Evolutionary conservation across 2,797 vertebrate species (phyloP), one percentile per base, ranked within the genome.

Genomic region (Paedocypris micromegethes): DNA sequence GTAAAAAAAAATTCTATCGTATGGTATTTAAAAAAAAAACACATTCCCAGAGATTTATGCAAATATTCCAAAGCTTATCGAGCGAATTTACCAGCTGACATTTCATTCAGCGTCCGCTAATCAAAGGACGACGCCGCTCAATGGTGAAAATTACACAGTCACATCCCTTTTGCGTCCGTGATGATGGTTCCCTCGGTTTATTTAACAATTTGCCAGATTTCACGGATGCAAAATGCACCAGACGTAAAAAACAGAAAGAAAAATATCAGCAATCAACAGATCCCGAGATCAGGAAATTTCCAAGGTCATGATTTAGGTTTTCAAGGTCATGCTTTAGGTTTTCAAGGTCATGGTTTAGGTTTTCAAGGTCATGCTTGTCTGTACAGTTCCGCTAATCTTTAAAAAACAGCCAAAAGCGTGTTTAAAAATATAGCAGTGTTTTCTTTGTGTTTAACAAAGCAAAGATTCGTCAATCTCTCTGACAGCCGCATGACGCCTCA

Each of bases 51-150:
- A 71, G 65, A 66, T 9, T 42, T 45, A 75, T 61, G 9, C 7
- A 5, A 54, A 64, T 74, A 66, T 72, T 60, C 68, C 48, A 56
- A 64, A 42, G 54, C 37, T 67, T 70, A 70, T 77, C 78, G 71
- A 66, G 65, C 58, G 66, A 78, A 77, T 72, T 51, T 77, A 60
- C 58, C 53, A 56, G 66, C 74, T 80, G 79, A 76, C 78, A 81
- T 80, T 81, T 80, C 52, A 42, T 43, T 59, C 69, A 72, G 56
- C 6, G 69, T 58, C 69, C 64, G 61, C 64, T 38, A 62, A 64
- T 77, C 78, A 72, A 62, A 60, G 77, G 79, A 76, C 76, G 70
- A 55, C 54, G 65, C 64, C 66, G 66, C 52, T 61, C 63, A 68
- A 76, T n/a, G 48, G 52, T 61, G 58, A 57, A 73, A 72, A 76